Evolutionary conservation across 2,113 vertebrate genomes (phyloP).

Genomic region (Hylia prasina): DNA sequence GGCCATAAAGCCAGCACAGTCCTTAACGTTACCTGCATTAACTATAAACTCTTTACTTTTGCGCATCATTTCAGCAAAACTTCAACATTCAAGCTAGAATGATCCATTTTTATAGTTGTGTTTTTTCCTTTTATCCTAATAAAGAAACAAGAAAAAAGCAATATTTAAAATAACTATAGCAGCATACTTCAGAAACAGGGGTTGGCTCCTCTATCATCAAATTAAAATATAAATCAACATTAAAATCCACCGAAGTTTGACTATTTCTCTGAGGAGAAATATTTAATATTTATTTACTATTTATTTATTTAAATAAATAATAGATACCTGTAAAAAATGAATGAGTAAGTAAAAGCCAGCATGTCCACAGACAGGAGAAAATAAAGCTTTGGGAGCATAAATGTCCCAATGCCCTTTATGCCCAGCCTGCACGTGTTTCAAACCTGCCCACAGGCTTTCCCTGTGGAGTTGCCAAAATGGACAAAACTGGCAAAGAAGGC

Average conservation of each 20-base stretch:
- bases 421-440: background rate
- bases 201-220: background rate
- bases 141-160: background rate
- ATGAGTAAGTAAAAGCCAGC: background rate
- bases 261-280: background rate
- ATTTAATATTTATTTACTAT: too few species aligned
- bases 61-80: background rate
- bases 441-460: background rate
- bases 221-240: background rate
- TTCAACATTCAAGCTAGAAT: background rate
- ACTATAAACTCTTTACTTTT: background rate
- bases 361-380: background rate
- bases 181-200: background rate
- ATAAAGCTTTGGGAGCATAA: background rate
- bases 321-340: background rate
- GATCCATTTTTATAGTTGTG: background rate
- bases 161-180: background rate
- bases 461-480: background rate
- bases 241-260: background rate
- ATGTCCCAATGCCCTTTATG: background rate
- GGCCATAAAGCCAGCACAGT: background rate
- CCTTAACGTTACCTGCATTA: background rate
- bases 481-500: background rate
- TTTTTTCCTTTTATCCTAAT: background rate
- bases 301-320: background rate